Evolutionary conservation across 2,888 invertebrate species (phyloP), one percentile per base, ranked within the genome.

Genomic region (Hyposoter didymator): DNA sequence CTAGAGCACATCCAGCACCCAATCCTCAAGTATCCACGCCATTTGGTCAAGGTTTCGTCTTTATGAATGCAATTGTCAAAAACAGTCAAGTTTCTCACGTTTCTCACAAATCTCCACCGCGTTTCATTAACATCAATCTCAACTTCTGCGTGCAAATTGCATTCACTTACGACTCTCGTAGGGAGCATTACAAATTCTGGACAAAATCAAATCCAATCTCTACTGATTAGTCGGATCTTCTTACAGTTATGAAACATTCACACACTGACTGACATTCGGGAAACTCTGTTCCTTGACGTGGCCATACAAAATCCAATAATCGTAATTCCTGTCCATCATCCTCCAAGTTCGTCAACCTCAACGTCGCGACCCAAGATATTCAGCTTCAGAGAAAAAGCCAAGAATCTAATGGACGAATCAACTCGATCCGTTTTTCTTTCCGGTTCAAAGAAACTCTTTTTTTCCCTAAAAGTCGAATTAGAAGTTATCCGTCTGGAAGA

Each of bases 41-140:
- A 73, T 80, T 85, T 82, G 55, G 52, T 72, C 52, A 76, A 80
- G 70, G 70, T 59, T 47, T 72, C 45, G 69, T 14, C 4, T 69
- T 22, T 14, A 28, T 49, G 45, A 28, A 76, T 67, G 49, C 67
- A 59, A 82, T 75, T 32, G 62, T 62, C 32, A 85, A 73, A 73
- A 73, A 72, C 59, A 55, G 52, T n/a, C 69, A n/a, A 69, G n/a
- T n/a, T 45, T 59, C 28, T 28, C 49, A 52, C 70, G 28, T 32
- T 59, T 59, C 12, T 59, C 14, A 59, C 22, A 59, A 59, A 59
- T 28, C 59, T 59, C 59, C 19, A 14, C 14, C 14, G 28, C 28
- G 35, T 35, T 59, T 28, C 59, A 28, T 59, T 1, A 59, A 1
- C 55, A 28, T 22, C 28, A 22, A 59, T 59, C 22, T 14, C 3